These are phyloP conservation scores for Barnardius zonarius DNA, from an alignment of 2,113 vertebrate species.

Conservation along the genomic window DNA sequence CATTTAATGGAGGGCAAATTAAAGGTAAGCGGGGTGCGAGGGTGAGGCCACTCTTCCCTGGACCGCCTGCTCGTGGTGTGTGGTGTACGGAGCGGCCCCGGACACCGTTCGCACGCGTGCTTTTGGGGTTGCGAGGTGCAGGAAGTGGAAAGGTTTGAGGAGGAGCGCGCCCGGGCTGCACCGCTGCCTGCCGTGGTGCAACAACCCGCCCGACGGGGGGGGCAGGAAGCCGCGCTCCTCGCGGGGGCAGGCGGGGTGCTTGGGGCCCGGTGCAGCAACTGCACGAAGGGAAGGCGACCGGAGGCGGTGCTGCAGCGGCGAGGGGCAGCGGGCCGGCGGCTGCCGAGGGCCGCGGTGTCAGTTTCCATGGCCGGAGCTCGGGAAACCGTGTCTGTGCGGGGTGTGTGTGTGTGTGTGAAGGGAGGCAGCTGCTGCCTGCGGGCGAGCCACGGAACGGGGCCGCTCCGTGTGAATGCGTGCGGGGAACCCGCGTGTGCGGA, in stretches of 20 bases:
- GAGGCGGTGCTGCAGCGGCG: background rate
- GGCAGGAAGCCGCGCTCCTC: background rate
- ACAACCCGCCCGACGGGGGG: background rate
- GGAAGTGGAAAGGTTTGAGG: background rate
- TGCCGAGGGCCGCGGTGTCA: background rate
- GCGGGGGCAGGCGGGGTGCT: background rate
- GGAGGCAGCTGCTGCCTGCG: background rate
- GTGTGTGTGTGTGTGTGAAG: background rate
- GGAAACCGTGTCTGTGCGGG: background rate
- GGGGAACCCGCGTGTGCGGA: background rate
- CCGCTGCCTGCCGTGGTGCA: background rate
- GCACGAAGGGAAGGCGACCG: rapidly evolving
- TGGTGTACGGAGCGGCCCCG: rapidly evolving
- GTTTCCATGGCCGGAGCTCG: background rate
- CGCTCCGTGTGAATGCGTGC: no score
- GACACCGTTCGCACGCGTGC: rapidly evolving
- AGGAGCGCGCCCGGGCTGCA: background rate
- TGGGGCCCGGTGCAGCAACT: background rate
- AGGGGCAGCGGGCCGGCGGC: background rate
- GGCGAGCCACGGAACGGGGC: no score
- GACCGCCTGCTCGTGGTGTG: rapidly evolving
- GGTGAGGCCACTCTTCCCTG: background rate
- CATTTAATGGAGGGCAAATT: background rate
- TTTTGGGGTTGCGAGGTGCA: background rate
- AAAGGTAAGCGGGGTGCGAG: rapidly evolving